These are phyloP conservation scores for Cephalotes varians DNA, from an alignment of 2,888 invertebrate species.

Conservation along the genomic window DNA sequence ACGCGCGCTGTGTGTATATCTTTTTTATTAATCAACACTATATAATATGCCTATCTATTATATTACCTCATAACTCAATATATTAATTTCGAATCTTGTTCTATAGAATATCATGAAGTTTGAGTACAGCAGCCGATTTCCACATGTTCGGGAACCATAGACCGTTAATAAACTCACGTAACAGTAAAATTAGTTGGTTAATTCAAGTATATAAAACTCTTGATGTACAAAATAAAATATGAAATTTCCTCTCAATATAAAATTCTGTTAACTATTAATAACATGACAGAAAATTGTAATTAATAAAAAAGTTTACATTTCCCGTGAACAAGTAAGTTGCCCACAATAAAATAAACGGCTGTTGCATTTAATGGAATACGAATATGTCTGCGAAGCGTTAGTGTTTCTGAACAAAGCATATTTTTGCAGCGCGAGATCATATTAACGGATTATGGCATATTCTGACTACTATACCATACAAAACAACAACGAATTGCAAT, in stretches of 20 bases:
- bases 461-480: slow-evolving; percentile 81
- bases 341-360: not conserved
- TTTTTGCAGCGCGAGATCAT: slow-evolving; percentile 61
- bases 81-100: slow-evolving; percentile 84
- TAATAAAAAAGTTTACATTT: slow-evolving; percentile 42
- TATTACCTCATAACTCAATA: slow-evolving; percentile 79
- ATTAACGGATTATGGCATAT: slow-evolving; percentile 84
- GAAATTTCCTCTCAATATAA: slow-evolving; percentile 7
- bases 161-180: slow-evolving; percentile 81
- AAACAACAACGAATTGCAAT: slow-evolving; percentile 80
- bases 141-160: slow-evolving; percentile 80
- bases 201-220: slow-evolving; percentile 36
- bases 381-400: not conserved
- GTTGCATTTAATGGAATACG: not conserved
- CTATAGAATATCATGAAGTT: slow-evolving; percentile 81
- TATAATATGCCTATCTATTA: slow-evolving; percentile 81
- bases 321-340: not conserved
- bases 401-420: not conserved
- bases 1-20: slow-evolving; percentile 76
- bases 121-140: slow-evolving; percentile 83
- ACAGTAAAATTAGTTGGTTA: slow-evolving; percentile 20
- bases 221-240: slow-evolving; percentile 16
- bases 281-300: slow-evolving; percentile 26
- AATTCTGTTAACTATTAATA: not conserved
- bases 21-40: slow-evolving; percentile 82